Base-by-base conservation (phyloP, 2,797 vertebrate species). In the Sarcoramphus papa region DNA sequence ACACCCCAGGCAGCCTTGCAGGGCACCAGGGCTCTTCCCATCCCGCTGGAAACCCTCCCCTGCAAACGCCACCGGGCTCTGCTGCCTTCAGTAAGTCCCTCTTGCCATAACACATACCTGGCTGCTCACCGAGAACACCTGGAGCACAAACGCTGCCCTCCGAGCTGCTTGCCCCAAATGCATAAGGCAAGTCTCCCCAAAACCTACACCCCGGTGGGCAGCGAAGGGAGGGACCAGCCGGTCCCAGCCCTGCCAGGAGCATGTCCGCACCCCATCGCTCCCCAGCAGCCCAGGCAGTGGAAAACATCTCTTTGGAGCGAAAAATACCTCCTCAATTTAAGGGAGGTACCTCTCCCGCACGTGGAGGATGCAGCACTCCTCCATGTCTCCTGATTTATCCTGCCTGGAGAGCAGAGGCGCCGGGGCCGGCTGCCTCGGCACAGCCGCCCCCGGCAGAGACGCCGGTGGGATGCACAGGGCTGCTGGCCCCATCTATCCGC, bases 221-320 rank as follows among this genome's bases (percentile, higher is more conserved):
- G 47, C 2, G 0, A 62, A 41, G 12, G 4, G 5, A 25, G 14
- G 21, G 2, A 24, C 23, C 11, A 4, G 28, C 3, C 2, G 0
- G 43, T 4, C 13, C 28, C 70, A 74, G 59, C 16, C 37, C 24
- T 48, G 59, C 30, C 64, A 51, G 21, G 56, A 89, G 18, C 17
- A 13, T 2, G 7, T 63, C 69, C 4, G 8, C 5, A 7, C 13
- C 18, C 47, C 82, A 65, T 1, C 4, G 3, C 53, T 67, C 62
- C 14, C 23, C 43, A 78, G 65, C 31, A 77, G 81, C 41, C 45
- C 40, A n/a, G 33, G 18, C 53, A 27, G 18, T 7, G 19, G 5
- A 56, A 87, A 84, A 48, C 25, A 59, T 2, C 10, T 43, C 41
- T 33, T 7, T 3, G 7, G n/a, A 14, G 47, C 56, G 48, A 40